Conservation (phyloP, 1,140 invertebrate genomes). For the Papilio xuthus region DNA sequence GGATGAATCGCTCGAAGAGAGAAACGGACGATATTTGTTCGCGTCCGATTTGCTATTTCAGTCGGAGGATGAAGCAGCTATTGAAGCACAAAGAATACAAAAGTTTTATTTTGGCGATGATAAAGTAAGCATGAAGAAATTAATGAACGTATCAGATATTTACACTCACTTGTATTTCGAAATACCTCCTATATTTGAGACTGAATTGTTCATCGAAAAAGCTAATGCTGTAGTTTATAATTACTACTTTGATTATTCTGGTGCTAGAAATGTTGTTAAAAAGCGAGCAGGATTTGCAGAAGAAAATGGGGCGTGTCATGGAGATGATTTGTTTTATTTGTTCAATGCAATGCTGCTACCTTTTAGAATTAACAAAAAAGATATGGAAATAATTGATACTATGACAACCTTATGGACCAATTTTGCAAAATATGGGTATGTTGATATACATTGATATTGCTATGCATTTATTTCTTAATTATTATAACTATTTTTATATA, state of each 20-base stretch:
- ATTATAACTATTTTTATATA: too few species aligned
- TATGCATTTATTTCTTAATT: too few species aligned
- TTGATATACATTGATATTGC: slow-evolving; percentile 27
- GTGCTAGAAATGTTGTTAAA: slow-evolving; percentile 66
- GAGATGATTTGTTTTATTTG: slow-evolving; percentile 73
- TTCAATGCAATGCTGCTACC: slow-evolving; percentile 60
- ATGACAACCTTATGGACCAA: slow-evolving; percentile 72
- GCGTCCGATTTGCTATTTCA: slow-evolving; percentile 69
- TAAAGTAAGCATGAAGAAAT: slow-evolving; percentile 53
- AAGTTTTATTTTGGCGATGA: slow-evolving; percentile 69
- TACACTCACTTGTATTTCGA: slow-evolving; percentile 72
- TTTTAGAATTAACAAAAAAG: slow-evolving; percentile 52
- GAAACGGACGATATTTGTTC: slow-evolving; percentile 63
- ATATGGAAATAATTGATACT: slow-evolving; percentile 57
- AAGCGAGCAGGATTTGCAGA: slow-evolving; percentile 46
- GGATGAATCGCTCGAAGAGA: slow-evolving; percentile 54
- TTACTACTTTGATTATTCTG: slow-evolving; percentile 68
- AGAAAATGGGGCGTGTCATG: slow-evolving; percentile 65
- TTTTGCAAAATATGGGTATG: slow-evolving; percentile 75
- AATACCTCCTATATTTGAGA: slow-evolving; percentile 63
- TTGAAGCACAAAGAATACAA: slow-evolving; percentile 50
- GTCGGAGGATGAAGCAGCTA: slow-evolving; percentile 50
- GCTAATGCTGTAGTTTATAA: slow-evolving; percentile 60
- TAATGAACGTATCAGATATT: slow-evolving; percentile 56
- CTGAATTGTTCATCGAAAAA: slow-evolving; percentile 49